Evolutionary conservation across 2,113 vertebrate species (phyloP), one percentile per base, ranked within the genome.

Genomic region (Regulus satrapa): DNA sequence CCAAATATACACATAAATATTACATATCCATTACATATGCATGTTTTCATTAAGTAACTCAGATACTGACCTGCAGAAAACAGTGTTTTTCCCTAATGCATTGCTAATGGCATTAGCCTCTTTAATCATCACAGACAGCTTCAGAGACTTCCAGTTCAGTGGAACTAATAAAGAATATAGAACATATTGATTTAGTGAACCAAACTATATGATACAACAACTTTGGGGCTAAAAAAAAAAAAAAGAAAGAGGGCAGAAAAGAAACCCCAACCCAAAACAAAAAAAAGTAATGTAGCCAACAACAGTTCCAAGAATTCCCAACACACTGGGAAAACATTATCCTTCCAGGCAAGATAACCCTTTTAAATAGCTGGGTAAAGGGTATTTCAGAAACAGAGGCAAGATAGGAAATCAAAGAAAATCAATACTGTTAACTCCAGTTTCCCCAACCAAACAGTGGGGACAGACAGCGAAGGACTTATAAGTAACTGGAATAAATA

Each of bases 71-170:
- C 99, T 99, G 97, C 97, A 98, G 92, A 99, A 99, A 46, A 99
- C 78, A 3, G 98, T 99, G 74, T 96, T 96, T 90, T 98, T 99
- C 80, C 96, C 98, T 29, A 99, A 88, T 92, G 98, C 98, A 73
- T 83, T 96, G 85, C 99, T 98, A 94, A 99, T 99, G 77, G 98
- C 96, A 80, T 99, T 99, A 41, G 99, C 99, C 94, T 99, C 99
- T 94, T 99, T 99, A 75, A 99, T 98, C 99, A 99, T 99, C 95
- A 99, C 88, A 24, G 99, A 99, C 38, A 99, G 95, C 90, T 99
- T 99, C 99, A 99, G 98, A 80, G 98, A 97, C 92, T 98, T 98
- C 99, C 99, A 99, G 32, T 97, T 98, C 48, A 98, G 97, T 75
- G 97, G 97, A 89, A 71, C 99, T 99, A 91, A 75, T 64, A 88